phyloP scores from a whole-genome alignment of 1,140 invertebrate genomes.

The Pomacea maculata region DNA sequence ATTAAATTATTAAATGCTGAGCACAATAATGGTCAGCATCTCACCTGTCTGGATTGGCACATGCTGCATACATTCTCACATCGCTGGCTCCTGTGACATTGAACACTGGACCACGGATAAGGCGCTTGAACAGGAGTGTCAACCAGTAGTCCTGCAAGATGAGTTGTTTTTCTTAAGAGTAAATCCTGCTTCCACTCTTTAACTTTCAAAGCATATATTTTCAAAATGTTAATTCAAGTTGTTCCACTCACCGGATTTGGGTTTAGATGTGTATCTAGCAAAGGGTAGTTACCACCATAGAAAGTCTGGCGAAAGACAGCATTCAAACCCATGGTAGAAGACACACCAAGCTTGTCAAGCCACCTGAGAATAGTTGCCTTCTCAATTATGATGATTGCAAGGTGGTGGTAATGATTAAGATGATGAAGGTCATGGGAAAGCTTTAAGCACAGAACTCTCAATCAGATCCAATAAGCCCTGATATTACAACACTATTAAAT shows the following conservation, averaged over 20 bases:
- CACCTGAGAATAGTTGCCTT: conserved; percentile 69
- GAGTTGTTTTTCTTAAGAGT: background rate
- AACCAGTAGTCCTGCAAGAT: conserved; percentile 76
- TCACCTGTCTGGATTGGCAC: conserved; percentile 30
- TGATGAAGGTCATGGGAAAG: background rate
- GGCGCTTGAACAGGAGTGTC: conserved; percentile 74
- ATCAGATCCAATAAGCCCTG: background rate
- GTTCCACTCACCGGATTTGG: conserved; percentile 28
- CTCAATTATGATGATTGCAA: background rate
- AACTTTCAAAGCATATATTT: too few species aligned
- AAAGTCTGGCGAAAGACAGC: conserved; percentile 78
- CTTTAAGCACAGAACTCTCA: background rate
- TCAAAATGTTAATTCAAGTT: too few species aligned
- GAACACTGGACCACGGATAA: conserved; percentile 74
- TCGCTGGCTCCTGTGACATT: conserved; percentile 14
- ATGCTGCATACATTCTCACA: conserved; percentile 31
- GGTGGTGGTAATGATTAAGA: too few species aligned
- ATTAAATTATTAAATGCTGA: too few species aligned
- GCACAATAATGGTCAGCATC: background rate
- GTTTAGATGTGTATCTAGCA: conserved; percentile 68
- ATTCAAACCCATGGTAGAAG: conserved; percentile 73
- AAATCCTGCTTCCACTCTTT: background rate
- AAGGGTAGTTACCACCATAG: conserved; percentile 74
- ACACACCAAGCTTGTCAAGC: conserved; percentile 80
- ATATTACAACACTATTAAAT: background rate